Percentiles rank a stretch among this genome's conserved stretches.
Conservation (phyloP, 2,888 invertebrate species). For the Stenoptilia bipunctidactyla region DNA sequence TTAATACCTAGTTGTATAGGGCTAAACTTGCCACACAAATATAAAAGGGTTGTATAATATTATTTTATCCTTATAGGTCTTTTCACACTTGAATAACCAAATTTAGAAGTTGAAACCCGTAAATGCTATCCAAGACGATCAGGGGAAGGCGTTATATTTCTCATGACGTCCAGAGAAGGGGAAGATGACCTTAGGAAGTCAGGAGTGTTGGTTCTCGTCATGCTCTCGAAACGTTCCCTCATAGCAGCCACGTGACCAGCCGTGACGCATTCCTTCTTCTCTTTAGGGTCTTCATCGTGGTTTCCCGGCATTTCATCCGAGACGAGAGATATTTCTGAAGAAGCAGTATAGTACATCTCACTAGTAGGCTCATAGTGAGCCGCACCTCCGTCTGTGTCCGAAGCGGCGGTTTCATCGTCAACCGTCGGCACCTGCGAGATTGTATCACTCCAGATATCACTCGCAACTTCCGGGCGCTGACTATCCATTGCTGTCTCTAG, state of each 20-base stretch:
- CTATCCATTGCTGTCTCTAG: neutral
- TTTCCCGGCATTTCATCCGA: slow-evolving; percentile 41
- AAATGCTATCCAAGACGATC: slow-evolving; percentile 30
- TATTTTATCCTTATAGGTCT: too few relatives aligned
- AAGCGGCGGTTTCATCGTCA: slow-evolving; percentile 23
- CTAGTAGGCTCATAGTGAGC: slow-evolving; percentile 34
- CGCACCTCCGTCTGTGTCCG: slow-evolving; percentile 25
- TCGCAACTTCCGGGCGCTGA: slow-evolving; percentile 5
- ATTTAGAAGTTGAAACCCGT: slow-evolving; percentile 1
- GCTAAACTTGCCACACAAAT: too few relatives aligned
- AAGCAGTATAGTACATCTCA: slow-evolving; percentile 57
- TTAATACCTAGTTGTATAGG: too few relatives aligned
- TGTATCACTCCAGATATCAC: slow-evolving; percentile 30
- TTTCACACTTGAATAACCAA: too few relatives aligned
- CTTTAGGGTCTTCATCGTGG: slow-evolving; percentile 23
- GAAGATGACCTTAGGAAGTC: slow-evolving; percentile 37
- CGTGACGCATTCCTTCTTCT: slow-evolving; percentile 38
- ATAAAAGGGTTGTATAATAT: too few relatives aligned
- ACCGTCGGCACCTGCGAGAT: slow-evolving; percentile 28
- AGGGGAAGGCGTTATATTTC: slow-evolving; percentile 46
- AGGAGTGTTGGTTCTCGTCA: slow-evolving; percentile 57
- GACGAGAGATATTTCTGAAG: slow-evolving; percentile 47
- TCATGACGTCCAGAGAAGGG: slow-evolving; percentile 38
- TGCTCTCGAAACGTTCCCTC: slow-evolving; percentile 61
- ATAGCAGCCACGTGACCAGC: slow-evolving; percentile 66